Evolutionary conservation across 2,113 vertebrate species (phyloP).

Genomic region (Alethe diademata): DNA sequence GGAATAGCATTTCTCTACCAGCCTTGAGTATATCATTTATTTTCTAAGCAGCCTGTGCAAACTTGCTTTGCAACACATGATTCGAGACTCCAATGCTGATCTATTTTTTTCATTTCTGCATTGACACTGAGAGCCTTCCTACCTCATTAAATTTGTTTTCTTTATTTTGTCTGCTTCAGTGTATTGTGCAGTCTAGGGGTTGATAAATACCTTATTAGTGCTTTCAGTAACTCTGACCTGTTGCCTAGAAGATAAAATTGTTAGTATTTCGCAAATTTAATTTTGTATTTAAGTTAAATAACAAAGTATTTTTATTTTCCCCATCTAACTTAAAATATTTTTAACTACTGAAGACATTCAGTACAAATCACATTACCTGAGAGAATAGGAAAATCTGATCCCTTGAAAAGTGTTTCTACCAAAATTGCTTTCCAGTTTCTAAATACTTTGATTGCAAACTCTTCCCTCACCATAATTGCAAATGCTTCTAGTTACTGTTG

Average conservation of each 20-base stretch:
- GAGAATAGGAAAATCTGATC: background rate
- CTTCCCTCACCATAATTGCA: background rate
- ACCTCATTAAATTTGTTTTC: background rate
- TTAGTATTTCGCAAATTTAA: background rate
- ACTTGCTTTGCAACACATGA: background rate
- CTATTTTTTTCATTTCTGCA: background rate
- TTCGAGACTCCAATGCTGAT: background rate
- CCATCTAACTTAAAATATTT: background rate
- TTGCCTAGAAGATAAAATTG: background rate
- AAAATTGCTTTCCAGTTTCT: background rate
- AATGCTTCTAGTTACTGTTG: background rate
- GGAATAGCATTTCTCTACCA: background rate
- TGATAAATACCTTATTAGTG: background rate
- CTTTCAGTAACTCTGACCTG: background rate
- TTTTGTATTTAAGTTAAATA: background rate
- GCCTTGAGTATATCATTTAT: background rate
- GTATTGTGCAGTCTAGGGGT: background rate
- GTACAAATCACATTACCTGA: background rate
- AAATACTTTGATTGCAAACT: background rate
- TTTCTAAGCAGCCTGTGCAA: background rate
- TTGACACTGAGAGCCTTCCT: background rate
- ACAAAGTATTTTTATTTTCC: background rate
- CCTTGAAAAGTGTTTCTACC: background rate
- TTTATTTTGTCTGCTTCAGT: background rate
- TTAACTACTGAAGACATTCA: background rate